Evolutionary conservation across 1,140 invertebrate species (phyloP).

Genomic region (Drosophila lowei): DNA sequence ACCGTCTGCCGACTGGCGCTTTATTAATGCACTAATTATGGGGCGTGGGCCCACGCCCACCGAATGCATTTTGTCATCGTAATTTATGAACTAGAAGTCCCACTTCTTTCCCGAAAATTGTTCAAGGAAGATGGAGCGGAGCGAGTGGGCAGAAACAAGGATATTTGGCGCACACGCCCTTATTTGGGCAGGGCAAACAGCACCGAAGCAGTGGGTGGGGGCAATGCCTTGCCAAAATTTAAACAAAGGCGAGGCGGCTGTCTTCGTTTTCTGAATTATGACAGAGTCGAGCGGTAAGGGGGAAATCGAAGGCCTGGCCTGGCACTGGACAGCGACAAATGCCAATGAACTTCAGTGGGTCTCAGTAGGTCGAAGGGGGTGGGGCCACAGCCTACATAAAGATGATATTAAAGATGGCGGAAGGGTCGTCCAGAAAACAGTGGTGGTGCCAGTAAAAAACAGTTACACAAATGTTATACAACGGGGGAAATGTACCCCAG

Average conservation of each 20-base stretch:
- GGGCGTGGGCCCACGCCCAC: conserved; percentile 53
- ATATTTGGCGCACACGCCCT: conserved; percentile 33
- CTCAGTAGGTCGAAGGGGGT: conserved; percentile 35
- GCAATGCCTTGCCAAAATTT: conserved; percentile 69
- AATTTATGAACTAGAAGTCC: conserved; percentile 56
- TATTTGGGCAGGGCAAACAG: conserved; percentile 40
- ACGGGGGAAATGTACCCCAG: not conserved
- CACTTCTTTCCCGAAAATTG: conserved; percentile 20
- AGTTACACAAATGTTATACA: not conserved
- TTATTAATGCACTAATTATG: conserved; percentile 75
- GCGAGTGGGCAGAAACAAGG: no score
- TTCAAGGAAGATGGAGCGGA: conserved; percentile 19
- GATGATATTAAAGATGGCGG: not conserved
- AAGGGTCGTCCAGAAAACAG: no score
- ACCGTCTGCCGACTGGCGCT: conserved; percentile 20
- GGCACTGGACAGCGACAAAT: conserved; percentile 21
- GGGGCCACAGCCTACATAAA: no score
- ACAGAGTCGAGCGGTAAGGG: not conserved
- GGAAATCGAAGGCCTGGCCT: conserved; percentile 58
- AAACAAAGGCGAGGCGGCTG: conserved; percentile 55
- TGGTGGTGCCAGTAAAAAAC: not conserved
- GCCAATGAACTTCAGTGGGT: conserved; percentile 49
- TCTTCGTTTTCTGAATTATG: conserved; percentile 47
- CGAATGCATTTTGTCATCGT: conserved; percentile 66
- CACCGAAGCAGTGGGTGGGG: not conserved